Conservation (phyloP, 1,140 invertebrate genomes). For the Cryptotermes secundus region DNA sequence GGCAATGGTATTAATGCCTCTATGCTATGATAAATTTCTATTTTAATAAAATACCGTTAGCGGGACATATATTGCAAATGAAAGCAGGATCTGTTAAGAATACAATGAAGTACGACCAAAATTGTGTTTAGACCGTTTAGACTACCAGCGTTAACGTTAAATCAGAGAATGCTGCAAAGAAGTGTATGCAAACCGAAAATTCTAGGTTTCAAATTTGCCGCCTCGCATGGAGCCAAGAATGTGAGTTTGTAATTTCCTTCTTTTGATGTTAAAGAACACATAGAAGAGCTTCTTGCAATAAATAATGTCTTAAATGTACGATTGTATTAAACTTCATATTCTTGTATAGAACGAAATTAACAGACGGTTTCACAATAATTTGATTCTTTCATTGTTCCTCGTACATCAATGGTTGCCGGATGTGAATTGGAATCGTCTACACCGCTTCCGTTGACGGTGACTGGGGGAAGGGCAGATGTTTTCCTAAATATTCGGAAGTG, state of each 20-base stretch:
- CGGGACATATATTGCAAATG: too few relatives aligned
- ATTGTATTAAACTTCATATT: background rate
- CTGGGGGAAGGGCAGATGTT: conserved; percentile 21
- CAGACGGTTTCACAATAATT: background rate
- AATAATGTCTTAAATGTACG: background rate
- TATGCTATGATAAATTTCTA: too few relatives aligned
- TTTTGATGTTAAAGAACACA: background rate
- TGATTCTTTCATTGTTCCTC: background rate
- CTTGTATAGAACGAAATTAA: background rate
- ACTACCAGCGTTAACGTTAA: too few relatives aligned
- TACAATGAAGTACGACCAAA: too few relatives aligned
- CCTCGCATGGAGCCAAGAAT: background rate
- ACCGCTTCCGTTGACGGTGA: conserved; percentile 20
- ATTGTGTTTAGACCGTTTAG: too few relatives aligned
- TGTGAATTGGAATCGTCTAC: conserved; percentile 27
- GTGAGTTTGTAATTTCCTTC: background rate
- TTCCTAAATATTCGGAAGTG: background rate
- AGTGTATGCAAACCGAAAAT: background rate
- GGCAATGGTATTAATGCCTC: too few relatives aligned
- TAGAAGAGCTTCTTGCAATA: background rate
- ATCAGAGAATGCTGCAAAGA: background rate
- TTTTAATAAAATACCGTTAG: too few relatives aligned
- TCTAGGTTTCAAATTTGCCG: background rate
- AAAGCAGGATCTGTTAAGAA: too few relatives aligned
- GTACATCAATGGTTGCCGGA: conserved; percentile 20